phyloP scores from a whole-genome alignment of 2,797 vertebrate genomes.

The Erethizon dorsatum region DNA sequence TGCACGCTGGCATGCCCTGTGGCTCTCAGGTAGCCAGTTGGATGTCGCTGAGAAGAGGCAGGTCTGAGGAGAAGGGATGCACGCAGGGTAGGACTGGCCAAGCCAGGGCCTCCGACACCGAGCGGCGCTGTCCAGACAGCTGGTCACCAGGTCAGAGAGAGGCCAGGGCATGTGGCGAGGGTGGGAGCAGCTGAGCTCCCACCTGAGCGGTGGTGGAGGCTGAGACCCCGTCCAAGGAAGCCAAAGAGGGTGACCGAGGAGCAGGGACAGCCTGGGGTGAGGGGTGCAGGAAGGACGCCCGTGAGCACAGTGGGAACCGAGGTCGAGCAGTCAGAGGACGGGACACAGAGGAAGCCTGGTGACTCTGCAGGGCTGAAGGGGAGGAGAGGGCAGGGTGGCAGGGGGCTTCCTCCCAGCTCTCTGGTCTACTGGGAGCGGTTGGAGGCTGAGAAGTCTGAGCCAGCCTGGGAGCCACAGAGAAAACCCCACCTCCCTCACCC shows the following conservation, averaged over 20 bases:
- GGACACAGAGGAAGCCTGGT: neutral
- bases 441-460: neutral
- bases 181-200: neutral
- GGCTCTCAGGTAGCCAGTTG: neutral
- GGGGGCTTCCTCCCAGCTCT: neutral
- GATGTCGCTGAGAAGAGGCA: neutral
- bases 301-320: neutral
- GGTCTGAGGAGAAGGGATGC: neutral
- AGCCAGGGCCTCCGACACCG: neutral
- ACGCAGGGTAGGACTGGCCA: neutral
- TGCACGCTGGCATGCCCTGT: fast-evolving
- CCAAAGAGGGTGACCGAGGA: neutral
- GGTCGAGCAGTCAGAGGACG: neutral
- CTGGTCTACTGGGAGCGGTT: neutral
- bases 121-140: neutral
- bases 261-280: neutral
- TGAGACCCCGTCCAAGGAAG: neutral
- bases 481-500: neutral
- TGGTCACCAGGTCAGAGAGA: neutral
- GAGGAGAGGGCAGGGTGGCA: neutral
- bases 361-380: neutral
- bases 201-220: neutral
- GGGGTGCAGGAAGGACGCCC: neutral
- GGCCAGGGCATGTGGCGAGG: neutral
- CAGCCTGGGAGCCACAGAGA: neutral